Evolutionary conservation across 2,113 vertebrate genomes (phyloP).

Genomic region (Brachirus orientalis): DNA sequence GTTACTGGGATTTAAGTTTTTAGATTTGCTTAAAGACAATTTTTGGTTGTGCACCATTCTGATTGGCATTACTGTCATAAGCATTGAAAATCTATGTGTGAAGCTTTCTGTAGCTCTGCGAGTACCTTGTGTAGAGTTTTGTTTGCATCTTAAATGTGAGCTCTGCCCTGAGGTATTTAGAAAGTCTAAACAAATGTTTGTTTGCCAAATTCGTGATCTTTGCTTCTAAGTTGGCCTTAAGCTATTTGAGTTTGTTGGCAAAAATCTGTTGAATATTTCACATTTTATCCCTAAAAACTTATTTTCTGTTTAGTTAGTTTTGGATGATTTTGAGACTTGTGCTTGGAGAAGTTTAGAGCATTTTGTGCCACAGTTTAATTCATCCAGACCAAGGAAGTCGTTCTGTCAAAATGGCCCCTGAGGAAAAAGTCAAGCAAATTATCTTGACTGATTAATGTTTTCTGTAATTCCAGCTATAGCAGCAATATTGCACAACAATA

Average conservation of each 20-base stretch:
- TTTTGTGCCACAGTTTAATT: conserved; percentile 1
- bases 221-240: not conserved
- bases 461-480: conserved; percentile 25
- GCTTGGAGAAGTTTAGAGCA: not conserved
- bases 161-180: not conserved
- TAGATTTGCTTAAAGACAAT: too few relatives aligned
- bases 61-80: too few relatives aligned
- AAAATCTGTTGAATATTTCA: conserved; percentile 3
- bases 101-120: too few relatives aligned
- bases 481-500: conserved; percentile 28
- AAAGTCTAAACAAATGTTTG: too few relatives aligned
- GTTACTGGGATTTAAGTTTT: too few relatives aligned
- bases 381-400: not conserved
- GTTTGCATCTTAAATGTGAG: not conserved
- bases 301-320: conserved; percentile 2
- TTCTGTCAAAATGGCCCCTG: conserved; percentile 20
- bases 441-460: conserved; percentile 20
- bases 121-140: too few relatives aligned
- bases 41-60: too few relatives aligned
- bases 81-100: too few relatives aligned
- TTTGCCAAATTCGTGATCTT: not conserved
- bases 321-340: conserved; percentile 6
- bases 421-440: conserved; percentile 23
- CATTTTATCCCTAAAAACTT: conserved; percentile 10
- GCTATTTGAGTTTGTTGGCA: not conserved